phyloP scores from a whole-genome alignment of 2,888 invertebrate species.

The Vannuccia rotundouncinata region DNA sequence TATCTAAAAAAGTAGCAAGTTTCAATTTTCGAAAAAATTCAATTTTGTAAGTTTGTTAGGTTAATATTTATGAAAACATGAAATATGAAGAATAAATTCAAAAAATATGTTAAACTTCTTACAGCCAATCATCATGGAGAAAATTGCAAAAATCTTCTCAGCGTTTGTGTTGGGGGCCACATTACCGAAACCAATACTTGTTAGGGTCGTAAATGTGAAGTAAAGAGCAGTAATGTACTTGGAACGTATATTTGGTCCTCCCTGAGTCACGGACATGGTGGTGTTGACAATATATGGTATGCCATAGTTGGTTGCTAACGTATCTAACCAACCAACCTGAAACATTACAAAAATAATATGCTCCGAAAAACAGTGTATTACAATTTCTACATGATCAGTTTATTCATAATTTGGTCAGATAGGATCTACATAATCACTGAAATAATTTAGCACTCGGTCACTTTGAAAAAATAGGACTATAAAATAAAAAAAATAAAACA shows the following conservation, averaged over 20 bases:
- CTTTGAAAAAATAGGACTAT: too few relatives aligned
- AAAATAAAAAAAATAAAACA: too few relatives aligned
- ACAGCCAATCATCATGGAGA: slow-evolving; percentile 57
- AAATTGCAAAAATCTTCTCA: slow-evolving; percentile 57
- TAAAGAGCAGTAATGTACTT: slow-evolving; percentile 56
- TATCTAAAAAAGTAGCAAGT: too few relatives aligned
- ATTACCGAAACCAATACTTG: slow-evolving; percentile 57
- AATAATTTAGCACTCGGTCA: not conserved
- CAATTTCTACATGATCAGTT: not conserved
- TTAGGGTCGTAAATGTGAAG: slow-evolving; percentile 56
- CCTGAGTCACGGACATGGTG: slow-evolving; percentile 44
- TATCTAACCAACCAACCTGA: slow-evolving; percentile 51
- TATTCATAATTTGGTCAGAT: not conserved
- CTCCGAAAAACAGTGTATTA: not conserved
- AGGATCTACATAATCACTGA: not conserved
- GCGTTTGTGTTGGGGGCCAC: slow-evolving; percentile 56
- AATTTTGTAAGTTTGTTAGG: too few relatives aligned
- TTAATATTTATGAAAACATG: not conserved
- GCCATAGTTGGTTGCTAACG: slow-evolving; percentile 47
- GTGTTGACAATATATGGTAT: slow-evolving; percentile 51
- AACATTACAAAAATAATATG: too few relatives aligned
- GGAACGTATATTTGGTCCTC: slow-evolving; percentile 52
- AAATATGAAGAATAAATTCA: not conserved
- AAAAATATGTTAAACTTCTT: slow-evolving; percentile 42
- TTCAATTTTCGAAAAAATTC: too few relatives aligned